Evolutionary conservation across 2,797 vertebrate genomes (phyloP).

Genomic region (Phylloscopus collybita): DNA sequence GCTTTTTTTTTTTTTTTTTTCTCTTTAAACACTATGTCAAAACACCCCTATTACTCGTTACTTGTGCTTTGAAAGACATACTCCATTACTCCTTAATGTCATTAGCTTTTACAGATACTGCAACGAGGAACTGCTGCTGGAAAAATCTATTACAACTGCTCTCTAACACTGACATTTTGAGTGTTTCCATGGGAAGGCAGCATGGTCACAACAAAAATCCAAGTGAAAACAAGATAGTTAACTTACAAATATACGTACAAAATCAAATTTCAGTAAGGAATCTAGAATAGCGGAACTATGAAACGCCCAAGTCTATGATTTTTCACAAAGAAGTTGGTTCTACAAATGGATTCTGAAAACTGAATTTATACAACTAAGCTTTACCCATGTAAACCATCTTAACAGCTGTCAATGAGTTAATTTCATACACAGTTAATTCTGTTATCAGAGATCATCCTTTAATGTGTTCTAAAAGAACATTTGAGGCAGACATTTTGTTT

Average conservation of each 20-base stretch:
- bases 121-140: not conserved
- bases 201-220: not conserved
- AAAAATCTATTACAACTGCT: not conserved
- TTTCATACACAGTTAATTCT: not conserved
- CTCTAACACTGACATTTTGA: not conserved
- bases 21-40: conserved; percentile 45
- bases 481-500: not conserved
- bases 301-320: not conserved
- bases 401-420: not conserved
- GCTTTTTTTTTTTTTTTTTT: not conserved
- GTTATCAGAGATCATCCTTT: not conserved
- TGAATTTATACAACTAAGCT: not conserved
- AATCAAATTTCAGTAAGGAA: not conserved
- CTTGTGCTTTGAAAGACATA: conserved; percentile 40
- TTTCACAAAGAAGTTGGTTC: not conserved
- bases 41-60: conserved; percentile 32
- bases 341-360: not conserved
- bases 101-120: conserved; percentile 7
- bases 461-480: not conserved
- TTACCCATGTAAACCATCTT: not conserved
- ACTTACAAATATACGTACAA: not conserved
- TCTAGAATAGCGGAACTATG: not conserved
- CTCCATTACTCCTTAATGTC: conserved; percentile 7
- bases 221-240: not conserved
- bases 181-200: not conserved